phyloP scores from a whole-genome alignment of 2,797 vertebrate species.

The Nannoperca obscura region DNA sequence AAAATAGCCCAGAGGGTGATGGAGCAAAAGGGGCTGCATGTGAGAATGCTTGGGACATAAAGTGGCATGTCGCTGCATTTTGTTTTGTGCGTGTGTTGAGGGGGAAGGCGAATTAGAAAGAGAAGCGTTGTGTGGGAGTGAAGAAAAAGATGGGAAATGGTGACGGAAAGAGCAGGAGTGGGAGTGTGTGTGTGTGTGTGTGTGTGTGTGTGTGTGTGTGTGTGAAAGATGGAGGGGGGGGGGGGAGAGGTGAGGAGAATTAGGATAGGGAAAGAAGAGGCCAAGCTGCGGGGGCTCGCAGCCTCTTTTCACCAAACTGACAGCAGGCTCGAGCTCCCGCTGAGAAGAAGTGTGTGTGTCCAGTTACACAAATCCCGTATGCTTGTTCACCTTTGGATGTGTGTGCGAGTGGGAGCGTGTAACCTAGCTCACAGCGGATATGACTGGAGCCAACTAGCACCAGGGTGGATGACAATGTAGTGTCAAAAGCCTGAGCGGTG shows the following conservation, averaged over 20 bases:
- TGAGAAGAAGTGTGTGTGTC: conserved; percentile 61
- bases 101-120: conserved; percentile 1
- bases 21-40: conserved; percentile 48
- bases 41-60: conserved; percentile 35
- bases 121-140: conserved; percentile 21
- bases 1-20: conserved; percentile 77
- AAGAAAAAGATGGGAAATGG: background rate
- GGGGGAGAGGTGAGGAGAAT: conserved; percentile 56
- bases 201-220: conserved; percentile 3
- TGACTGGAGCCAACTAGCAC: conserved; percentile 35
- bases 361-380: conserved; percentile 64
- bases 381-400: conserved; percentile 45
- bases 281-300: conserved; percentile 62
- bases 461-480: conserved; percentile 48
- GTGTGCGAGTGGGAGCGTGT: conserved; percentile 20
- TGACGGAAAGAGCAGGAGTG: conserved; percentile 3
- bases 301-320: conserved; percentile 68
- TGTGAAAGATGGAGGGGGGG: background rate
- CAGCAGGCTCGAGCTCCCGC: conserved; percentile 65
- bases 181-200: conserved; percentile 10
- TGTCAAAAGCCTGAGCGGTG: conserved; percentile 58
- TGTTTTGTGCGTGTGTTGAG: conserved; percentile 8
- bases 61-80: conserved; percentile 25
- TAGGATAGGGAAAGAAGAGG: conserved; percentile 44
- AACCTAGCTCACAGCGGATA: conserved; percentile 46